Base-by-base conservation (phyloP, 2,797 vertebrate species). In the Myoxocephalus aenaeus region DNA sequence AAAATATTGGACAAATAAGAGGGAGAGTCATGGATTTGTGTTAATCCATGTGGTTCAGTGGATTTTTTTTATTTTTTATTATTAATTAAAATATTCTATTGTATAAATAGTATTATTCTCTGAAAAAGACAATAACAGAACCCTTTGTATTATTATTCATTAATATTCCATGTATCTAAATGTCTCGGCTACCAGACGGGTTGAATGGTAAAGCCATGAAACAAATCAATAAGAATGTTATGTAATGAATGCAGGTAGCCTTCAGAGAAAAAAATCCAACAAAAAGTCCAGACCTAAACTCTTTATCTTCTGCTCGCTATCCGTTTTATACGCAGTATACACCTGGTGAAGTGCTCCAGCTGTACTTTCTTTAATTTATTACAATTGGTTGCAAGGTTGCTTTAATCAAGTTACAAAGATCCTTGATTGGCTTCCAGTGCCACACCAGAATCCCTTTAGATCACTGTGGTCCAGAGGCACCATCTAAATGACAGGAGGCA, bases 331-430 rank as follows among this genome's bases (percentile, higher is more conserved):
- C 56, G 51, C 61, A 53, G 46, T 32, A 65, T 71, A 73, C 82
- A 80, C 73, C 48, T 73, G 69, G 11, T 64, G 40, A 77, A 87
- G 71, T 90, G 89, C 86, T 91, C 75, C 77, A 72, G 84, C 25
- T 73, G 79, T 84, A 84, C 77, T 72, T 84, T 72, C 79, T 75
- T 64, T 64, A 74, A 83, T 79, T 75, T 66, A 71, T 82, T 83
- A 70, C 69, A 78, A 79, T 86, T 91, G 80, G 80, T 86, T 82
- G 68, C 81, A 81, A 88, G 84, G 77, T 88, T 87, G 84, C 74
- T 81, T 76, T 83, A 12, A 75, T 88, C 65, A 38, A 73, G 78
- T 87, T 85, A 72, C 56, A 62, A 58, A 88, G 81, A 77, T 75
- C 69, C 75, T 54, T 82, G 84, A 92, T 87, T 90, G 84, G 89